phyloP scores from a whole-genome alignment of 2,888 invertebrate genomes.

The Diploptera punctata region DNA sequence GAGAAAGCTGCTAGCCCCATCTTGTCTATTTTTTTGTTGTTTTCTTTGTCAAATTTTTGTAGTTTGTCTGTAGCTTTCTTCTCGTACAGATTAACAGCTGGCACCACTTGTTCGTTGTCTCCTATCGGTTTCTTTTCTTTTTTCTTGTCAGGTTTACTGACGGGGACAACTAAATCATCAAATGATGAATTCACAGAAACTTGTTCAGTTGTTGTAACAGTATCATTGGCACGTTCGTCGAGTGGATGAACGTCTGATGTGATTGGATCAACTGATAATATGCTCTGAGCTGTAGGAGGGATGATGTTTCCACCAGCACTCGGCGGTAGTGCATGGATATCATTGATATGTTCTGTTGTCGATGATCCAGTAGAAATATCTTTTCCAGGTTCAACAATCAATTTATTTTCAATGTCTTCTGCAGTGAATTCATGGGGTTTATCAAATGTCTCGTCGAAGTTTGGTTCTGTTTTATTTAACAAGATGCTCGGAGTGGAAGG shows the following conservation, averaged over 20 bases:
- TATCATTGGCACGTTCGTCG: background rate
- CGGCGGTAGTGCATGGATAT: slow-evolving; percentile 23
- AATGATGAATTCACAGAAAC: background rate
- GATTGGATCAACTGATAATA: slow-evolving; percentile 1
- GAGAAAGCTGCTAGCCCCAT: slow-evolving; percentile 22
- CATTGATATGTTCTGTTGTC: background rate
- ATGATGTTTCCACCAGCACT: slow-evolving; percentile 28
- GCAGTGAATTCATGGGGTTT: slow-evolving; percentile 17
- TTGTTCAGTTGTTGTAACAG: background rate
- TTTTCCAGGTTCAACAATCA: slow-evolving; percentile 6
- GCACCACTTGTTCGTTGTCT: background rate
- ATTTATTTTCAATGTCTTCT: slow-evolving; percentile 35
- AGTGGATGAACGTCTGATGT: background rate
- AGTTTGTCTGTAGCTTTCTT: slow-evolving; percentile 27
- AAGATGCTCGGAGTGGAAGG: too few relatives aligned
- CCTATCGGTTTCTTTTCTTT: slow-evolving; percentile 13
- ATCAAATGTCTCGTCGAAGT: background rate
- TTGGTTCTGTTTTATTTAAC: too few relatives aligned
- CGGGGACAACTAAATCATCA: background rate
- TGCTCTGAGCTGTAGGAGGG: slow-evolving; percentile 31
- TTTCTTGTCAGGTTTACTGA: slow-evolving; percentile 20
- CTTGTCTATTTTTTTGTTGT: slow-evolving; percentile 26
- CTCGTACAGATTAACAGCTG: background rate
- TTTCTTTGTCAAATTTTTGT: slow-evolving; percentile 33
- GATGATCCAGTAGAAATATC: background rate